These are phyloP conservation scores for Artemisiospiza belli DNA, from an alignment of 2,113 vertebrate genomes.

Conservation along the genomic window DNA sequence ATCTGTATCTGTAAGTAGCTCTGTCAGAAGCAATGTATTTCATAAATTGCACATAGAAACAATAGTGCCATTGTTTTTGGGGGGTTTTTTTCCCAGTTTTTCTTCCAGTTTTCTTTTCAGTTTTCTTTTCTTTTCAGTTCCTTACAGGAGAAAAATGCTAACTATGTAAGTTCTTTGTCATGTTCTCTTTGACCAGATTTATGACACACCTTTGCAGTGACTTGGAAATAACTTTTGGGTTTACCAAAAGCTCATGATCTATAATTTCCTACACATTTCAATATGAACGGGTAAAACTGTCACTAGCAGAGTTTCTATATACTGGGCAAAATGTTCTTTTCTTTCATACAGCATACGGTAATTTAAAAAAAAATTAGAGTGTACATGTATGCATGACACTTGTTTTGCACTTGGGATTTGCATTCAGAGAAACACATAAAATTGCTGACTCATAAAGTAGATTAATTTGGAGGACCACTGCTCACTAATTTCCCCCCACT, in stretches of 20 bases:
- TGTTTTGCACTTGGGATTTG: not conserved
- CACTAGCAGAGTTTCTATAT: not conserved
- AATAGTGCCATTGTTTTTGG: not conserved
- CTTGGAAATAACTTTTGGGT: conserved; percentile 39
- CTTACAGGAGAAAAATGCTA: conserved; percentile 33
- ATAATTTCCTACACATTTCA: conserved; percentile 42
- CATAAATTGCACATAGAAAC: not conserved
- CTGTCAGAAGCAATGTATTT: not conserved
- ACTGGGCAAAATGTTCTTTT: not conserved
- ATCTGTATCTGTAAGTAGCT: not conserved
- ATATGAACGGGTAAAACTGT: not conserved
- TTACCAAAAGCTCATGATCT: conserved; percentile 21
- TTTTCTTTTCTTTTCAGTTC: not conserved
- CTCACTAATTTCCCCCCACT: not conserved
- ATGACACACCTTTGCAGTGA: conserved; percentile 7
- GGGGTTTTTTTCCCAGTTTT: not conserved
- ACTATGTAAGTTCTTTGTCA: not conserved
- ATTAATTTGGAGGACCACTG: not conserved
- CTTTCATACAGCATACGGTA: not conserved
- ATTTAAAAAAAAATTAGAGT: not conserved
- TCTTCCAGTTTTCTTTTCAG: not conserved
- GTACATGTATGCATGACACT: not conserved
- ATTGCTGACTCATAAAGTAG: not conserved
- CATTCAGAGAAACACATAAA: not conserved
- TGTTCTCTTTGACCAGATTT: conserved; percentile 41